Conservation (phyloP, 2,888 invertebrate genomes). For the Trisateles emortualis region DNA sequence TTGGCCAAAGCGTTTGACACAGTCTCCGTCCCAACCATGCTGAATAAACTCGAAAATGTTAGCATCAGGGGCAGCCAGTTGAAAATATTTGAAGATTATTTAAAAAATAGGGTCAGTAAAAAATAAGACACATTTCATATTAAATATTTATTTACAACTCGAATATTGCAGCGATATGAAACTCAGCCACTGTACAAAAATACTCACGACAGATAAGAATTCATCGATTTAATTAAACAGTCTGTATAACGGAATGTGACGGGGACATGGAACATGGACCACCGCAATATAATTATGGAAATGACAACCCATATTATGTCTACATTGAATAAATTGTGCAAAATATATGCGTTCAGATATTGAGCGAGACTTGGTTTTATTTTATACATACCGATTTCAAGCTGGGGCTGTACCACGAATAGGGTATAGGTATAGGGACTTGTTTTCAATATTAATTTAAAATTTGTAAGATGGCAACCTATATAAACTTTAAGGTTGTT, state of each 20-base stretch:
- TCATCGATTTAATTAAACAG: conserved; percentile 54
- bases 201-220: conserved; percentile 58
- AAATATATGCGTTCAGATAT: background rate
- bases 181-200: conserved; percentile 74
- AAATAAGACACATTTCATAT: conserved; percentile 36
- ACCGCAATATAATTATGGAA: background rate
- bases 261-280: conserved; percentile 32
- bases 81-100: background rate
- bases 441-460: no score
- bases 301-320: background rate
- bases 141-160: conserved; percentile 75
- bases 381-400: background rate
- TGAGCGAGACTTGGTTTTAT: background rate
- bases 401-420: no score
- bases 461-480: no score
- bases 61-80: no score
- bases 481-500: no score
- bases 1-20: no score
- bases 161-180: conserved; percentile 75
- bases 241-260: conserved; percentile 70
- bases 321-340: background rate
- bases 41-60: no score
- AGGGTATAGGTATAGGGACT: no score
- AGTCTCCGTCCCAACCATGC: no score
- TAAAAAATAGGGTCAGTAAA: background rate